A percentile compares a stretch with the other conserved stretches of the same genome.
phyloP scores from a whole-genome alignment of 1,140 invertebrate species.

The Tetramorium parvispinum region DNA sequence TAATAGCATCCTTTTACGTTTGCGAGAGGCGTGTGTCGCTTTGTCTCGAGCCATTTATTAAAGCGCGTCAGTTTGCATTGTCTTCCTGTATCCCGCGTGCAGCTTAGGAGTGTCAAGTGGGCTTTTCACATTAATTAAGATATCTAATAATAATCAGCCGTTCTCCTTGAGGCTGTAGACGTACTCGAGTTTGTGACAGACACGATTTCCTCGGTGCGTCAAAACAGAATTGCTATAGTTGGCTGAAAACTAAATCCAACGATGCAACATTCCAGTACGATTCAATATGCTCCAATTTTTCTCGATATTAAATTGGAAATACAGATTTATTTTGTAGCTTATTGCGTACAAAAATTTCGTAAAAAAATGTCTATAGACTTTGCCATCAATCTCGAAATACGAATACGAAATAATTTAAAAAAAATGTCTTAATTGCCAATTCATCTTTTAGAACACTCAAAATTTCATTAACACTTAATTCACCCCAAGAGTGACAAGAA shows the following conservation, averaged over 20 bases:
- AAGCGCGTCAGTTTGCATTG: constrained; percentile 2
- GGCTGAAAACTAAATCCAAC: background rate
- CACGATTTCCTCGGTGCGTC: background rate
- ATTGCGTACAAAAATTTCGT: background rate
- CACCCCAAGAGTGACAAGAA: background rate
- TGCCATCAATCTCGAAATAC: background rate
- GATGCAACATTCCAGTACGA: background rate
- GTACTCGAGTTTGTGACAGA: background rate
- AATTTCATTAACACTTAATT: background rate
- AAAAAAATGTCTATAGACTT: background rate
- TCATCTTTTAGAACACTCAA: background rate
- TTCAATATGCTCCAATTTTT: constrained; percentile 4
- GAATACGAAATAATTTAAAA: background rate
- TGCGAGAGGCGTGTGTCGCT: background rate
- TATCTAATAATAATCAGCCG: constrained; percentile 20
- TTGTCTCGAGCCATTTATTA: constrained; percentile 19
- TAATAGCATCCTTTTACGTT: constrained; percentile 12
- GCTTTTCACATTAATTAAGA: constrained; percentile 13
- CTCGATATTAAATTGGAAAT: background rate
- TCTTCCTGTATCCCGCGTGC: background rate
- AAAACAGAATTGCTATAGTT: background rate
- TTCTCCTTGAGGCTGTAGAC: background rate
- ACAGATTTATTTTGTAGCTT: background rate
- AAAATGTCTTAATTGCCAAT: background rate
- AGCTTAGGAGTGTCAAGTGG: background rate